These are phyloP conservation scores for Emydoidea blandingii DNA, from an alignment of 2,797 vertebrate species.

Conservation along the genomic window DNA sequence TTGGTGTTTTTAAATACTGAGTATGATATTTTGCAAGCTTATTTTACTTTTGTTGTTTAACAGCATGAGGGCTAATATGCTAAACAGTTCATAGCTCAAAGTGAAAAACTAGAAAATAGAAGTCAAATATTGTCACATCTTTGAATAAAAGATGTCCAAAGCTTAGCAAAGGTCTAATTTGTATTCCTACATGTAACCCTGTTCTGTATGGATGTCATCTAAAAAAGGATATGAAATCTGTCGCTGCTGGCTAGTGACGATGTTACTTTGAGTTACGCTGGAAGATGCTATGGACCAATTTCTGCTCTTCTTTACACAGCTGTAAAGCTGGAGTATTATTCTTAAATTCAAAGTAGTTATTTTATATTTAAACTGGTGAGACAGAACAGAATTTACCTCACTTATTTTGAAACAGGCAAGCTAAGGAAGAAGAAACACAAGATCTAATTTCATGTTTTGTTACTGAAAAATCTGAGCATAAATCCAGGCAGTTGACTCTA, in stretches of 20 bases:
- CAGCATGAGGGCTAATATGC: too few relatives aligned
- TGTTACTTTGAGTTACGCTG: neutral
- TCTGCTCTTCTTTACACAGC: neutral
- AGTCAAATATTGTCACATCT: neutral
- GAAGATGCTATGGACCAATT: neutral
- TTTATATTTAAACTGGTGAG: neutral
- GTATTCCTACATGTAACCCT: fast-evolving
- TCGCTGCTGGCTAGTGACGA: neutral
- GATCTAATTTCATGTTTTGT: neutral
- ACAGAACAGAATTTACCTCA: neutral
- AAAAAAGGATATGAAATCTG: neutral
- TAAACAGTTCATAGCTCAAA: too few relatives aligned
- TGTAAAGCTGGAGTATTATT: neutral
- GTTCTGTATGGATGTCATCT: neutral
- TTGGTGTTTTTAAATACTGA: too few relatives aligned
- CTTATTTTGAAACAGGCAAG: neutral
- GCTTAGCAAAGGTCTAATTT: neutral
- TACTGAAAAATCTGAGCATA: neutral
- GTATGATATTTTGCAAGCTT: too few relatives aligned
- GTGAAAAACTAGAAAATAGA: too few relatives aligned
- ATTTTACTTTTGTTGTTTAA: too few relatives aligned
- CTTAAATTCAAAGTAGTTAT: neutral
- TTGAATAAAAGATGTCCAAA: neutral
- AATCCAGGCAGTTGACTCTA: neutral
- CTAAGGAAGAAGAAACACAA: neutral